phyloP scores from a whole-genome alignment of 2,888 invertebrate genomes.

The Watsonalla binaria region DNA sequence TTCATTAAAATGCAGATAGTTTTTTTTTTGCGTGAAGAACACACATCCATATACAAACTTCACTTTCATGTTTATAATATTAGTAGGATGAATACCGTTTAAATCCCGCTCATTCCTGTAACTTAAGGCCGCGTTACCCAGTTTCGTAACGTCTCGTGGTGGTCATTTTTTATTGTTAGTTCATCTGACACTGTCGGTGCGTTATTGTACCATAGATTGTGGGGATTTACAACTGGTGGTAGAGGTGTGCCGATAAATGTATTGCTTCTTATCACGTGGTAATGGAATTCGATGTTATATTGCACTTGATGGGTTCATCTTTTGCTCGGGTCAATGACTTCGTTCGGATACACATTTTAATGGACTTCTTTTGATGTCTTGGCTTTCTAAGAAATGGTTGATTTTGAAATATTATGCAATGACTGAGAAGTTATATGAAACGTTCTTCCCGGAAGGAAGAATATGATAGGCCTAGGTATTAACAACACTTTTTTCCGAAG shows the following conservation, averaged over 20 bases:
- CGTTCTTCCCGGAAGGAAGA: too few species aligned
- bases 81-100: too few species aligned
- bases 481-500: too few species aligned
- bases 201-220: conserved; percentile 51
- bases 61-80: too few species aligned
- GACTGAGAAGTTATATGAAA: too few species aligned
- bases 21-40: too few species aligned
- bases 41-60: too few species aligned
- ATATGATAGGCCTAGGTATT: too few species aligned
- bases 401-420: too few species aligned
- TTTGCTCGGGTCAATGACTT: conserved; percentile 18
- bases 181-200: conserved; percentile 56
- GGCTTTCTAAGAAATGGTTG: too few species aligned
- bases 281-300: conserved; percentile 44
- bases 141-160: conserved; percentile 63
- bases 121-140: conserved; percentile 14
- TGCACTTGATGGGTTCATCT: conserved; percentile 31
- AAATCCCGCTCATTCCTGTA: conserved; percentile 7
- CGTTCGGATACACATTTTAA: not conserved
- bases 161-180: conserved; percentile 69
- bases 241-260: conserved; percentile 64
- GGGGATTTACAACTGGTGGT: conserved; percentile 51
- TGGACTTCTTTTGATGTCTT: not conserved
- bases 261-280: conserved; percentile 62
- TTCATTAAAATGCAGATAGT: too few species aligned